Percentiles rank a stretch among this genome's conserved stretches.
phyloP scores from a whole-genome alignment of 2,888 invertebrate genomes.

The Drosophila pullipes region DNA sequence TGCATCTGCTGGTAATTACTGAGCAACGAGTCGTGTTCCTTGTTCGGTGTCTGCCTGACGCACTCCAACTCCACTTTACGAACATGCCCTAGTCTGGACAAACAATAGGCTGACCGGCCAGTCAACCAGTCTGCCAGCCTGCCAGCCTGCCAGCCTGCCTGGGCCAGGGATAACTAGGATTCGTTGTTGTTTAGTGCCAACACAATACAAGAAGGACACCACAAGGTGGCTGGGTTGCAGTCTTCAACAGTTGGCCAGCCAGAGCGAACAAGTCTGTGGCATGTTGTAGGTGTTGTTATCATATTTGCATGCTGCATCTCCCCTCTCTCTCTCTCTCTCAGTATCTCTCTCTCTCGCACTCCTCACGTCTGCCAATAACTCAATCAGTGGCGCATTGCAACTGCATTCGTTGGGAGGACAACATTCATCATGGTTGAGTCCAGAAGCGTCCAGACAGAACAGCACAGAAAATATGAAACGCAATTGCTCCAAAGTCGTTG shows the following conservation, averaged over 20 bases:
- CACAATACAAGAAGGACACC: slow-evolving; percentile 57
- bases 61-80: slow-evolving; percentile 64
- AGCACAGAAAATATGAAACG: slow-evolving; percentile 53
- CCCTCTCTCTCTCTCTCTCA: neutral
- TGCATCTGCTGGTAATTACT: slow-evolving; percentile 71
- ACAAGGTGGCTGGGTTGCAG: slow-evolving; percentile 36
- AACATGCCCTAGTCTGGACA: slow-evolving; percentile 75
- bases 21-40: slow-evolving; percentile 57
- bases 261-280: slow-evolving; percentile 65
- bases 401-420: slow-evolving; percentile 39
- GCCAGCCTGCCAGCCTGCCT: slow-evolving; percentile 38
- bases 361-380: slow-evolving; percentile 61
- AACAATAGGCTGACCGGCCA: slow-evolving; percentile 63
- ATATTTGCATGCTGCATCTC: slow-evolving; percentile 54
- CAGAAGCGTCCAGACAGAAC: neutral
- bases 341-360: neutral
- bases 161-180: slow-evolving; percentile 50
- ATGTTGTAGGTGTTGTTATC: slow-evolving; percentile 76
- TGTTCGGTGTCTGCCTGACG: slow-evolving; percentile 15
- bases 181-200: slow-evolving; percentile 61
- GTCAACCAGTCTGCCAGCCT: neutral
- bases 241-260: slow-evolving; percentile 54
- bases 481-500: slow-evolving; percentile 40
- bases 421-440: slow-evolving; percentile 63
- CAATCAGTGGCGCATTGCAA: slow-evolving; percentile 76